Percentiles rank a stretch among this genome's conserved stretches.
Evolutionary conservation across 2,797 vertebrate species (phyloP).

Genomic region (Sphaeramia orbicularis): DNA sequence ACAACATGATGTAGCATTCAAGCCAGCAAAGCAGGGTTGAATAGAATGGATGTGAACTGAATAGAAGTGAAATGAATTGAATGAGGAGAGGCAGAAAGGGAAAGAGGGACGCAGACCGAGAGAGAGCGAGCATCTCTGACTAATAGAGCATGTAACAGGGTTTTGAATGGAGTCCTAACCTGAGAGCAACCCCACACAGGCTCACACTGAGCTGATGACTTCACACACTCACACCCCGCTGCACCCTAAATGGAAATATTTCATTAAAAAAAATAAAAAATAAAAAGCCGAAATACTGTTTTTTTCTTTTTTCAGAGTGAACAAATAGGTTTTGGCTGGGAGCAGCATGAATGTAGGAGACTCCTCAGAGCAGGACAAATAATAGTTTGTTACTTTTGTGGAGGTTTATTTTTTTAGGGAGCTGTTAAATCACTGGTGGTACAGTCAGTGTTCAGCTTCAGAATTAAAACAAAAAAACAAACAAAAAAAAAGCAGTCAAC

Average conservation of each 20-base stretch:
- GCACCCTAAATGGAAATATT: constrained; percentile 20
- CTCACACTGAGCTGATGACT: constrained; percentile 16
- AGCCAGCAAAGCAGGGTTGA: constrained; percentile 35
- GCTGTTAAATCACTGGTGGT: constrained; percentile 3
- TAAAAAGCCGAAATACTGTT: constrained; percentile 3
- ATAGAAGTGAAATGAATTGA: constrained; percentile 42
- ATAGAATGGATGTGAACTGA: constrained; percentile 37
- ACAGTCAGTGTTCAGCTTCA: constrained; percentile 8
- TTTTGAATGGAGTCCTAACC: constrained; percentile 46
- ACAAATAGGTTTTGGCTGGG: constrained; percentile 14
- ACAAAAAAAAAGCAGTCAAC: not conserved
- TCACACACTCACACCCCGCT: constrained; percentile 12
- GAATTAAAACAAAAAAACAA: not conserved
- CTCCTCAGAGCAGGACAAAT: constrained; percentile 26
- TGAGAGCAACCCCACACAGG: constrained; percentile 33
- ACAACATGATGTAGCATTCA: constrained; percentile 16
- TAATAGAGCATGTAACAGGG: constrained; percentile 52
- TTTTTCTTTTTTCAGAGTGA: constrained; percentile 13
- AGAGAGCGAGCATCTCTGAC: constrained; percentile 25
- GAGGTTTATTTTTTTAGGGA: constrained; percentile 7
- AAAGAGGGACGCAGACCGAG: constrained; percentile 2
- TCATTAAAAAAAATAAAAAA: no score
- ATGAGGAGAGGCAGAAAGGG: not conserved
- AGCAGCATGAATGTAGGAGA: constrained; percentile 23
- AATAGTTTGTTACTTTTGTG: not conserved